Base-by-base conservation (phyloP, 2,888 invertebrate genomes). In the Mactromeris polynyma region DNA sequence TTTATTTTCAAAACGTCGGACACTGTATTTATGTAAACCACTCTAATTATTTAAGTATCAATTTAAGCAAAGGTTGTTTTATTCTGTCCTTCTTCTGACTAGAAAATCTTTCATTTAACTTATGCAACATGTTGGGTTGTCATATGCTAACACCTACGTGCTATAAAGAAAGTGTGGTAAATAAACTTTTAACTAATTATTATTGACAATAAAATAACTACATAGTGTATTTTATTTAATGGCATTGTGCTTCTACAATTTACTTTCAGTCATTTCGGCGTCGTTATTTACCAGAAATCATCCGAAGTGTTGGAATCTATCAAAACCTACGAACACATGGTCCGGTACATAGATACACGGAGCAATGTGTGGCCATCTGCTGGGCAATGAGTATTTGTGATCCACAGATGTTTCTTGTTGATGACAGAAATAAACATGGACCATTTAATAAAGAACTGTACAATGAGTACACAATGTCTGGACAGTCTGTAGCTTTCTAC, bases 221-320 rank as follows among this genome's bases (percentile, higher is more conserved):
- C n/a, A n/a, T n/a, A n/a, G n/a, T n/a, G n/a, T n/a, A n/a, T n/a
- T n/a, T n/a, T n/a, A n/a, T n/a, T n/a, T n/a, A n/a, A n/a, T n/a
- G n/a, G n/a, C 46, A 11, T 46, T 11, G 6, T 46, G 9, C 26
- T 64, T 64, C 26, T 3, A 21, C 11, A 11, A 2, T 26, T 26
- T 26, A 19, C 2, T 85, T 79, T 54, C 84, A 90, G 90, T 77
- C 88, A 19, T 90, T 88, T 46, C 79, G 46, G 64, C 83, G 86
- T 26, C 79, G 90, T 6, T 86, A 88, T 31, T 69, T 90, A 78
- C 90, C 90, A 36, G 90, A 90, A 58, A 90, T 90, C 21, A 86
- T 88, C 78, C 87, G 90, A 17, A 83, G 81, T 21, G 78, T 90
- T 6, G 90, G 90, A 11, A 80, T 90, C 7, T 90, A 90, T 58